These are phyloP conservation scores for Zalophus californianus DNA, from an alignment of 2,797 vertebrate species.

Conservation along the genomic window DNA sequence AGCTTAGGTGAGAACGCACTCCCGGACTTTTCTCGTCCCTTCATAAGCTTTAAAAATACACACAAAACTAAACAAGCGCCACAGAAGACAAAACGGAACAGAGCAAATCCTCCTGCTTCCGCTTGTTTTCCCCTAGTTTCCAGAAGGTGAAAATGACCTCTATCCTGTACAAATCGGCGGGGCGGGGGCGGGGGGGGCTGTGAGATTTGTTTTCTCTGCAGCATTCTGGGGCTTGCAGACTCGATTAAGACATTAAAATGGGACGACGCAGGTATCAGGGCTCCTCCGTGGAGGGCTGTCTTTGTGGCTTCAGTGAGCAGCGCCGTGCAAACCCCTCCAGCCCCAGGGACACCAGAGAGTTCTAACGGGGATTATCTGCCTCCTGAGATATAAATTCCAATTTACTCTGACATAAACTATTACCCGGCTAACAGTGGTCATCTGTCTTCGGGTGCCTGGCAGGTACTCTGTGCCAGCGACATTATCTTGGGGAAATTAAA, in stretches of 20 bases:
- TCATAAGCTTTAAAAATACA: neutral
- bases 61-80: neutral
- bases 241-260: neutral
- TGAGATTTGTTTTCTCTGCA: rapidly evolving
- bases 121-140: neutral
- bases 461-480: neutral
- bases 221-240: neutral
- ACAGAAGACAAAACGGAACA: neutral
- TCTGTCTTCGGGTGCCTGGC: constrained; percentile 45
- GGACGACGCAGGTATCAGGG: neutral
- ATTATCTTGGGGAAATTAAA: constrained; percentile 63
- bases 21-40: neutral
- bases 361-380: constrained; percentile 12
- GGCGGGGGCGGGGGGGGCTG: rapidly evolving
- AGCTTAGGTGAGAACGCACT: neutral
- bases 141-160: neutral
- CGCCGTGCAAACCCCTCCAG: rapidly evolving
- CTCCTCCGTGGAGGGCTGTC: rapidly evolving
- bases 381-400: constrained; percentile 69
- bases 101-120: neutral
- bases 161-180: rapidly evolving
- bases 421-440: constrained; percentile 50
- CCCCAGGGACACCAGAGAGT: rapidly evolving
- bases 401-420: constrained; percentile 67
- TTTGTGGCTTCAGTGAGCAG: neutral